These are phyloP conservation scores for Rhopalosiphum maidis DNA, from an alignment of 1,140 invertebrate species.

Conservation along the genomic window DNA sequence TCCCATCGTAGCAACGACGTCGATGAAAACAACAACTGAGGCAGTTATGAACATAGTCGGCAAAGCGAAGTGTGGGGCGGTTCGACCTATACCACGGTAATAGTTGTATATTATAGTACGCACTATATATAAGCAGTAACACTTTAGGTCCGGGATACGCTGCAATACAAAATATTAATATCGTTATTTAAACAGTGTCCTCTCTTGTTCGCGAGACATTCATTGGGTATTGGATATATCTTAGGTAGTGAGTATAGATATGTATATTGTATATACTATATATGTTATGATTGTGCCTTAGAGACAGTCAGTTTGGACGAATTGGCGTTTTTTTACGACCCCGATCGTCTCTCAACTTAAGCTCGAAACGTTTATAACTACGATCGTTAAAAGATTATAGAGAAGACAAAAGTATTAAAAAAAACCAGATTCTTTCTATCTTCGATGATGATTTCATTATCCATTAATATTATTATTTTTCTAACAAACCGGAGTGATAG, in stretches of 20 bases:
- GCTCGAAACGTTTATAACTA: not conserved
- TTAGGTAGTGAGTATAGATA: not conserved
- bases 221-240: not conserved
- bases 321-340: not conserved
- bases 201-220: not conserved
- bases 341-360: not conserved
- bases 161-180: not conserved
- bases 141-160: not conserved
- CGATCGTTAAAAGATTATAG: not conserved
- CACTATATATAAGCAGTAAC: not conserved
- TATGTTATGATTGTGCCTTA: not conserved
- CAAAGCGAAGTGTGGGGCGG: not conserved
- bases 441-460: not conserved
- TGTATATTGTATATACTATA: not conserved
- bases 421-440: not conserved
- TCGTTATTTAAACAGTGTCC: not conserved
- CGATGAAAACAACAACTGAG: not conserved
- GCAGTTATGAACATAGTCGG: not conserved
- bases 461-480: constrained; percentile 3
- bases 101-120: not conserved
- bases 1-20: not conserved
- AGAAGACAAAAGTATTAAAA: not conserved
- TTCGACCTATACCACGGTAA: not conserved
- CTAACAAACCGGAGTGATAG: not conserved
- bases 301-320: not conserved